A percentile compares a stretch with the other conserved stretches of the same genome.
These are phyloP conservation scores for Silurus asotus DNA, from an alignment of 2,113 vertebrate genomes.

Conservation along the genomic window DNA sequence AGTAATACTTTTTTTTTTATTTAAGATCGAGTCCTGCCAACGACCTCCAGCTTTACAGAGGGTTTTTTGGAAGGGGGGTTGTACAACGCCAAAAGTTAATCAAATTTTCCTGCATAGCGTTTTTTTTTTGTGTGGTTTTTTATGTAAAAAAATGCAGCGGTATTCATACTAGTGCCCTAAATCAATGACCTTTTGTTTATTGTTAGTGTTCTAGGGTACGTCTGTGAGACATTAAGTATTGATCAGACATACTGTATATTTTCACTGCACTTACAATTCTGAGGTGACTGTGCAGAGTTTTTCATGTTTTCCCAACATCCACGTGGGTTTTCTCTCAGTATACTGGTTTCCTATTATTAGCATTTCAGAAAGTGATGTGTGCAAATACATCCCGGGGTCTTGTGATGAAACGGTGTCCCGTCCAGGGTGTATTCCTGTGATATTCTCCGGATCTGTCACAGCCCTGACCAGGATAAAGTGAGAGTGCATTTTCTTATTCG, in stretches of 20 bases:
- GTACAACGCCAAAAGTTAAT: background rate
- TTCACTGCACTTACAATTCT: background rate
- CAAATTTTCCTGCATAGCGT: background rate
- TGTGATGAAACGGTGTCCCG: background rate
- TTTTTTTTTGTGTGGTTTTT: too few relatives aligned
- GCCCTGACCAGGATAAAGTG: background rate
- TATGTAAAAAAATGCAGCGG: background rate
- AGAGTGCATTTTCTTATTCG: background rate
- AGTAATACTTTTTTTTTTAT: conserved; percentile 77
- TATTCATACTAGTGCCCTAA: background rate
- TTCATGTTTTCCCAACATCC: background rate
- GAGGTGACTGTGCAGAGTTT: background rate
- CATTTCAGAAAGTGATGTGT: background rate
- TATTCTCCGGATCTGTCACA: background rate
- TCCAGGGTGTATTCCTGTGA: background rate
- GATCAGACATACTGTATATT: background rate
- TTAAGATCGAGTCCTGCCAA: conserved; percentile 76
- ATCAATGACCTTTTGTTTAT: background rate
- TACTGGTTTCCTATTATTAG: background rate
- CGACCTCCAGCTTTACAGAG: conserved; percentile 64
- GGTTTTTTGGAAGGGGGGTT: background rate
- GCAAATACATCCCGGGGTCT: background rate
- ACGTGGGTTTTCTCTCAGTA: background rate
- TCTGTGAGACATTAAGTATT: background rate
- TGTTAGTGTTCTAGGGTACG: background rate